phyloP scores from a whole-genome alignment of 2,113 vertebrate genomes.

The Kobus ellipsiprymnus region DNA sequence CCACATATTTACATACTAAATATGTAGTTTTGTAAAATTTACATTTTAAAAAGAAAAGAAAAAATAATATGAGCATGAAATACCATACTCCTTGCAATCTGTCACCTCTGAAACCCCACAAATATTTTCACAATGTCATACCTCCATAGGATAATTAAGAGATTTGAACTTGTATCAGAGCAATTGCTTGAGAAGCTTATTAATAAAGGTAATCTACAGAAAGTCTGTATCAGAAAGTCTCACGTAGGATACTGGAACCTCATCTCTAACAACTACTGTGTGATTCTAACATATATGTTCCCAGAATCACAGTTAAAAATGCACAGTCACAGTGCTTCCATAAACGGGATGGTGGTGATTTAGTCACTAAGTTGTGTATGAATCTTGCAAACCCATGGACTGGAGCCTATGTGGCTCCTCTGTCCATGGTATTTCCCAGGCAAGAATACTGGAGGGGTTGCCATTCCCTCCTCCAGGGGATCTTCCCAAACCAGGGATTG shows the following conservation, averaged over 20 bases:
- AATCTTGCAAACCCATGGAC: too few species aligned
- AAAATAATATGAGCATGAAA: neutral
- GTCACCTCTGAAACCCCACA: too few species aligned
- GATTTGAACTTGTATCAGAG: neutral
- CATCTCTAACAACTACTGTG: neutral
- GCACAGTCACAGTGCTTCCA: too few species aligned
- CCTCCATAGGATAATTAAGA: fast-evolving
- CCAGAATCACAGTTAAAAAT: neutral
- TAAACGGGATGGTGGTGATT: too few species aligned
- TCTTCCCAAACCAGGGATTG: too few species aligned
- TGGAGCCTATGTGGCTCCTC: too few species aligned
- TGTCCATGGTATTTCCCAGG: too few species aligned
- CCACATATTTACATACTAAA: neutral
- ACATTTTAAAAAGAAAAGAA: neutral
- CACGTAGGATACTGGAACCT: fast-evolving
- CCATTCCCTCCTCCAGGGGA: too few species aligned
- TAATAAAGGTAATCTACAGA: neutral
- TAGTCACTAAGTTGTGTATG: too few species aligned
- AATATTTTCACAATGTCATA: too few species aligned
- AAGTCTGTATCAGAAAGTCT: neutral
- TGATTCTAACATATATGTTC: neutral
- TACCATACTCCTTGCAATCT: neutral
- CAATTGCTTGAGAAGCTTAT: neutral
- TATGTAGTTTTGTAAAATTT: too few species aligned
- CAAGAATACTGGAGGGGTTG: too few species aligned